Base-by-base conservation (phyloP, 1,140 invertebrate genomes). In the Neomicropteryx cornuta region DNA sequence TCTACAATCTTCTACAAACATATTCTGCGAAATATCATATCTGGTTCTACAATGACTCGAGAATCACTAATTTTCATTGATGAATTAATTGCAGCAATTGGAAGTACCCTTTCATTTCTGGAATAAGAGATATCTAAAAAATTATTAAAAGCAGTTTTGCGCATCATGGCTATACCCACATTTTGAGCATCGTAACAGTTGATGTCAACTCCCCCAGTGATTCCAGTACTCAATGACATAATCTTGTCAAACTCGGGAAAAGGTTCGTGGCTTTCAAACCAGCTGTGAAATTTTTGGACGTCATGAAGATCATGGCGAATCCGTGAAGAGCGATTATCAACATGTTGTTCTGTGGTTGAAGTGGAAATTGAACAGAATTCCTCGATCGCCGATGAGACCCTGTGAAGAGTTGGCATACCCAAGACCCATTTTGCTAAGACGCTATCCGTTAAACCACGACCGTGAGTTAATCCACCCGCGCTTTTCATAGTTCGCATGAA, bases 401-500 rank as follows among this genome's bases (percentile, higher is more conserved):
- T 8, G 13, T 8, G 13, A 8, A 27, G 13, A 13, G 13, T 27
- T 14, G 33, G 21, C 11, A 32, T 38, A 6, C 24, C 33, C n/a
- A 30, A 16, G 24, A 47, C 22, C 40, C 47, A 53, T 41, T 32
- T 48, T 5, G 19, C 19, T 5, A 49, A 8, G 14, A 51, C 48
- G 36, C 44, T 51, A 11, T 50, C 42, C 18, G 41, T 34, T 4
- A 50, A 18, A 28, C 50, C 50, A 20, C 50, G 32, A 8, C 49
- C 50, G 22, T 38, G 44, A 1, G 42, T 47, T 11, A 54, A 16
- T 13, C 52, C 53, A 35, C 56, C 58, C 18, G 17, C 38, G 14
- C 49, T 47, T 45, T 61, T 62, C 23, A 62, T 46, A 18, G 52
- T 48, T 10, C 47, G 14, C 54, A 60, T 60, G 6, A 60, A 30